Percentiles rank a stretch among this genome's conserved stretches.
Evolutionary conservation across 2,888 invertebrate genomes (phyloP).

Genomic region (Cephus sareptanus): DNA sequence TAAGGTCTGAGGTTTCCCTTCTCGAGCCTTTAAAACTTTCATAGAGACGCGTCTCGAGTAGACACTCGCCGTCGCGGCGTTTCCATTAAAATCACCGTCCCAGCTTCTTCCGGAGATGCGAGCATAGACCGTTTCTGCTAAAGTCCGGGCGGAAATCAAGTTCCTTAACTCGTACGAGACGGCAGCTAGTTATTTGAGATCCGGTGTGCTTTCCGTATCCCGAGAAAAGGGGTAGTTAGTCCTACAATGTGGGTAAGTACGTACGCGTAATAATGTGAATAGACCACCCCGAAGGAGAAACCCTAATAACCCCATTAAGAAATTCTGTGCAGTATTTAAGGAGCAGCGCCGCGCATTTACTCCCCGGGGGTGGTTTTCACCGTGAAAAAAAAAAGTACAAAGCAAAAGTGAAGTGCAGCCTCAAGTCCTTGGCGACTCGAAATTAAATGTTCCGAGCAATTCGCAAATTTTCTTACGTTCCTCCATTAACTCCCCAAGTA

Average conservation of each 20-base stretch:
- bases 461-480: no score
- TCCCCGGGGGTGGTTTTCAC: no score
- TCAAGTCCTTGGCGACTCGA: no score
- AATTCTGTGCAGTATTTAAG: no score
- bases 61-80: constrained; percentile 16
- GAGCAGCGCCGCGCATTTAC: no score
- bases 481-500: no score
- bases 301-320: no score
- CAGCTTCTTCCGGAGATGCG: constrained; percentile 8
- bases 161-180: not conserved
- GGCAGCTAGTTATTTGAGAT: not conserved
- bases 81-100: constrained; percentile 20
- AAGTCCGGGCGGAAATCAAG: not conserved
- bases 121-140: not conserved
- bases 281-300: constrained; percentile 22
- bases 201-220: not conserved
- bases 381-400: no score
- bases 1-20: constrained; percentile 9
- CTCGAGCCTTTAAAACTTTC: constrained; percentile 30
- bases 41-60: constrained; percentile 40
- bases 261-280: constrained; percentile 43
- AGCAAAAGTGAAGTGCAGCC: no score
- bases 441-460: no score
- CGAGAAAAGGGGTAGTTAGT: not conserved
- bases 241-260: not conserved